Conservation (phyloP, 35 echinoderm and acorn worm genomes). For the Lytechinus pictus region DNA sequence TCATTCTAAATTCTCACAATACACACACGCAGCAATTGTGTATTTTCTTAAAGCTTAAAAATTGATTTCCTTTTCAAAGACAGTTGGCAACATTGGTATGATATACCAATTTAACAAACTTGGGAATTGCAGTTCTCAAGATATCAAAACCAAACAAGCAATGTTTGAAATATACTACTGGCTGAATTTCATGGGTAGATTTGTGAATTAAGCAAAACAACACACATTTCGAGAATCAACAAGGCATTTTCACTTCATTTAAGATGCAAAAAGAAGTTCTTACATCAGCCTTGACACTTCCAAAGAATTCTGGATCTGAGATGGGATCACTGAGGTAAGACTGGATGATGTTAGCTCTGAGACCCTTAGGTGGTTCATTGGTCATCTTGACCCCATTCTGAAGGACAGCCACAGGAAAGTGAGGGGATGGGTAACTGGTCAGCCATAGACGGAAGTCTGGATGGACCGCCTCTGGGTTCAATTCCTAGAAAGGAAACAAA, state of each 20-base stretch:
- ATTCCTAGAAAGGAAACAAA: slow-evolving; percentile 55
- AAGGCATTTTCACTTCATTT: neutral
- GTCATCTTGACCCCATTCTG: slow-evolving; percentile 99
- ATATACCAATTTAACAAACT: too few species aligned
- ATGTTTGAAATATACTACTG: neutral
- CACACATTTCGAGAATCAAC: too few species aligned
- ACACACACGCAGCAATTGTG: too few species aligned
- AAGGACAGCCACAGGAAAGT: slow-evolving; percentile 94
- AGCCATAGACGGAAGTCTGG: slow-evolving; percentile 98
- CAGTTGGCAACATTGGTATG: too few species aligned
- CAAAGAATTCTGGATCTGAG: slow-evolving; percentile 98
- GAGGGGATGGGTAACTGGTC: slow-evolving; percentile 92
- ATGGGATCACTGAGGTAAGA: slow-evolving; percentile 98
- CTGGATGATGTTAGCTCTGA: slow-evolving; percentile 89
- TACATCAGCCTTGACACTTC: slow-evolving; percentile 85
- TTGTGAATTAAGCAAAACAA: neutral
- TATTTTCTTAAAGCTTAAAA: too few species aligned
- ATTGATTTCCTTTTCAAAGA: too few species aligned
- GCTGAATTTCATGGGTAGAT: neutral
- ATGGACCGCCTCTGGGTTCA: slow-evolving; percentile 95
- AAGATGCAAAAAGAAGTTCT: neutral
- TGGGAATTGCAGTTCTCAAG: too few species aligned
- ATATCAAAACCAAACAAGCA: too few species aligned
- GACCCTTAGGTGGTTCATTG: slow-evolving; percentile 95
- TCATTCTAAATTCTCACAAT: too few species aligned